Percentiles rank a stretch among this genome's conserved stretches.
Evolutionary conservation across 64 coral and sea anemone genomes (phyloP).

Genomic region (Montipora foliosa): DNA sequence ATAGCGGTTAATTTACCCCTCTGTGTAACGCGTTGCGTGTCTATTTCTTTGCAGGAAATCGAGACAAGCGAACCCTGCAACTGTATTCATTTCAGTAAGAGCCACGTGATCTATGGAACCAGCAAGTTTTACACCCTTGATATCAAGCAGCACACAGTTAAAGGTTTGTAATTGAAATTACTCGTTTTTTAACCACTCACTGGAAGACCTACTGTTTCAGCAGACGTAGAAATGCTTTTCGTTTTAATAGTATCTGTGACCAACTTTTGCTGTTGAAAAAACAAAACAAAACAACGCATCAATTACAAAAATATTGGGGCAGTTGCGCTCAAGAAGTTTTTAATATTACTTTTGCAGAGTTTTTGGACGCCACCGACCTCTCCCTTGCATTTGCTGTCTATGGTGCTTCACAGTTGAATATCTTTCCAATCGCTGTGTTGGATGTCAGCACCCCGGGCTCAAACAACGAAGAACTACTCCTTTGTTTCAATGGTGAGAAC

Average conservation of each 20-base stretch:
- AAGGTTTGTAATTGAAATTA: slow-evolving; percentile 55
- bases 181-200: background rate
- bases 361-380: slow-evolving; percentile 86
- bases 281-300: too few species aligned
- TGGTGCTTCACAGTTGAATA: slow-evolving; percentile 91
- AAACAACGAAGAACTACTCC: slow-evolving; percentile 79
- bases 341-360: slow-evolving; percentile 61
- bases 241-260: too few species aligned
- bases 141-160: slow-evolving; percentile 82
- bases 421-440: slow-evolving; percentile 92
- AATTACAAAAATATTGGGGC: background rate
- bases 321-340: background rate
- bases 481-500: slow-evolving; percentile 94
- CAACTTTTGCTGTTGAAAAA: too few species aligned
- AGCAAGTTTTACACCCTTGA: slow-evolving; percentile 95
- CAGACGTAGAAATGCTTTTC: too few species aligned
- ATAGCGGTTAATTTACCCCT: background rate
- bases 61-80: slow-evolving; percentile 97
- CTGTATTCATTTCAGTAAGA: slow-evolving; percentile 88
- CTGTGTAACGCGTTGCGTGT: background rate
- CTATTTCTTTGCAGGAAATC: slow-evolving; percentile 76
- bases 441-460: slow-evolving; percentile 68
- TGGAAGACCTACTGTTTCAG: too few species aligned
- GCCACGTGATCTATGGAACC: slow-evolving; percentile 85
- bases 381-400: slow-evolving; percentile 94